These are phyloP conservation scores for Drosophila oshimai DNA, from an alignment of 1,140 invertebrate genomes.

Conservation along the genomic window DNA sequence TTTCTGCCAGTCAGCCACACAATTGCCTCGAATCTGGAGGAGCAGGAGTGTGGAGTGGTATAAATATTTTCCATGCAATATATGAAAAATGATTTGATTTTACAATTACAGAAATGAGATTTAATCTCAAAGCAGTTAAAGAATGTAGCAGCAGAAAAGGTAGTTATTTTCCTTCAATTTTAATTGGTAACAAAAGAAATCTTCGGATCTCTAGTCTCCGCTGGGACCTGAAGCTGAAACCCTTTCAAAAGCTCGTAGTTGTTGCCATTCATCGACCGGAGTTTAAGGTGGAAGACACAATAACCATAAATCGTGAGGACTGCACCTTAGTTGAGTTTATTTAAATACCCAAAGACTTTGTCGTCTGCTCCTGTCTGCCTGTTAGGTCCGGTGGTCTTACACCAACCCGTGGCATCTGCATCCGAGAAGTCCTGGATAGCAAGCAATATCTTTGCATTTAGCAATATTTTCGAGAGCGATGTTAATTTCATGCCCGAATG, in stretches of 20 bases:
- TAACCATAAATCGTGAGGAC: slow-evolving; percentile 52
- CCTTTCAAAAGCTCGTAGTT: background rate
- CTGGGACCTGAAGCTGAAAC: background rate
- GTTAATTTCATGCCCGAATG: slow-evolving; percentile 72
- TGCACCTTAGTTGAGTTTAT: slow-evolving; percentile 52
- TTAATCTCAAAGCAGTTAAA: slow-evolving; percentile 15
- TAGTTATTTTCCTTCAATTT: slow-evolving; percentile 22
- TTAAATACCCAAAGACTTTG: slow-evolving; percentile 56
- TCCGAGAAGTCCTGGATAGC: slow-evolving; percentile 21
- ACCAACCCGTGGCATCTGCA: slow-evolving; percentile 4
- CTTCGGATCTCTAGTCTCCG: background rate
- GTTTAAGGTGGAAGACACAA: slow-evolving; percentile 21
- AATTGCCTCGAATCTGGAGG: slow-evolving; percentile 44
- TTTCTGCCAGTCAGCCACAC: slow-evolving; percentile 63
- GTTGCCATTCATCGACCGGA: slow-evolving; percentile 27
- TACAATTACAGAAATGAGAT: slow-evolving; percentile 54
- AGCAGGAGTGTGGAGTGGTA: background rate
- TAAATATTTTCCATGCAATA: slow-evolving; percentile 21
- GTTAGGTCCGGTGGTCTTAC: background rate
- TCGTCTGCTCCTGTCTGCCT: slow-evolving; percentile 5
- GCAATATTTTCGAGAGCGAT: slow-evolving; percentile 71
- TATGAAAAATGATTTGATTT: slow-evolving; percentile 51
- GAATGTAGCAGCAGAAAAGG: background rate
- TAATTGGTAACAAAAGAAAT: slow-evolving; percentile 49
- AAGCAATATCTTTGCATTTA: slow-evolving; percentile 74